Evolutionary conservation across 2,888 invertebrate species (phyloP), one percentile per base, ranked within the genome.

Genomic region (Melinaea menophilus): DNA sequence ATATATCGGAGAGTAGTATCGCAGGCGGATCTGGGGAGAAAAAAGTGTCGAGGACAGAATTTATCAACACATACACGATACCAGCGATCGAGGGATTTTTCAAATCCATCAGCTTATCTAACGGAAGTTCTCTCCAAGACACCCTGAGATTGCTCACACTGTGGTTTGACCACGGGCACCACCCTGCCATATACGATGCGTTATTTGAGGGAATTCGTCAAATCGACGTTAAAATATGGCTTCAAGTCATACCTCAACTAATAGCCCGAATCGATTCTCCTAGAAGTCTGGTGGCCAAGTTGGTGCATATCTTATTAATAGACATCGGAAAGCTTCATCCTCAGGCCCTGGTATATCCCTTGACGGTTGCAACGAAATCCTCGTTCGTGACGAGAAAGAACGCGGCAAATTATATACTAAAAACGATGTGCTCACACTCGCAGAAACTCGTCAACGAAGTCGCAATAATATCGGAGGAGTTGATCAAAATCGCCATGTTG

Each of bases 281-380:
- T 0, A 92, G 98, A 31, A 94, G 94, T 69, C 88, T 97, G 62
- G 98, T 99, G 0, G 96, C 97, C 0, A 94, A 96, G 67, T 91
- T 99, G 31, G 98, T 99, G 61, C 97, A 98, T 79, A 95, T 98
- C 79, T 90, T 99, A 34, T 91, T 99, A 4, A 96, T 98, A 71
- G 99, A 99, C 77, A 98, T 99, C 72, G 98, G 99, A 31, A 99
- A 99, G 82, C 94, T 96, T 60, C 99, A 99, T 88, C 99, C 99
- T 0, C 98, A 99, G 89, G 99, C 99, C 0, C 86, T 99, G 66
- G 98, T 99, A 4, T 99, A 99, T 84, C 99, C 99, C 0, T 86
- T 99, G 64, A 99, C 99, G 0, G 99, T 99, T 0, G 99, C 99
- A 0, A 96, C 98, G 0, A 99, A 99, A 79, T 98, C 98, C 13